These are phyloP conservation scores for Panagrolaimus sp. DNA, from an alignment of 1,140 invertebrate species.

Conservation along the genomic window DNA sequence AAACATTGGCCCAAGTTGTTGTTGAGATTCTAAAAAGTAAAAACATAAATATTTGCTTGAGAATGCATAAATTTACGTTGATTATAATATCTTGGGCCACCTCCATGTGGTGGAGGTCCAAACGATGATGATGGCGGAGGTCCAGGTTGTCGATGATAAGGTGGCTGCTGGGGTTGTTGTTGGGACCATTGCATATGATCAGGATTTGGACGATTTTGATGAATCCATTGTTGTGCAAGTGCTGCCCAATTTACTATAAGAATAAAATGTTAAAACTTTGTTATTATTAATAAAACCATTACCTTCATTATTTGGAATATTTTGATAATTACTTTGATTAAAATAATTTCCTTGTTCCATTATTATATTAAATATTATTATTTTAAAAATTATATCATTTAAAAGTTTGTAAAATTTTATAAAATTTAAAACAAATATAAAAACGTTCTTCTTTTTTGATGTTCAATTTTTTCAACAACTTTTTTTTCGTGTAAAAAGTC, in stretches of 20 bases:
- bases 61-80: neutral
- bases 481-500: too few relatives aligned
- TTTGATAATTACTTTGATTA: constrained; percentile 4
- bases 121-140: neutral
- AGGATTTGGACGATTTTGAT: neutral
- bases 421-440: too few relatives aligned
- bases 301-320: constrained; percentile 8
- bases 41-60: neutral
- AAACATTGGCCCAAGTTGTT: constrained; percentile 14
- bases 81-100: neutral
- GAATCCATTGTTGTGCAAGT: constrained; percentile 13
- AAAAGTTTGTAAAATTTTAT: too few relatives aligned
- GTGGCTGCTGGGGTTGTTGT: neutral
- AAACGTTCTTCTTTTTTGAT: too few relatives aligned
- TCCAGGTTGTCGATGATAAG: neutral
- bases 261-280: neutral
- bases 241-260: constrained; percentile 1
- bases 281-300: neutral
- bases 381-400: too few relatives aligned
- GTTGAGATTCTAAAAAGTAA: neutral
- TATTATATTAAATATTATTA: neutral
- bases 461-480: too few relatives aligned
- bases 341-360: constrained; percentile 15
- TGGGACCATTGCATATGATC: neutral
- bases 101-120: neutral